Base-by-base conservation (phyloP, 2,797 vertebrate species). In the Threskiornis aethiopicus region DNA sequence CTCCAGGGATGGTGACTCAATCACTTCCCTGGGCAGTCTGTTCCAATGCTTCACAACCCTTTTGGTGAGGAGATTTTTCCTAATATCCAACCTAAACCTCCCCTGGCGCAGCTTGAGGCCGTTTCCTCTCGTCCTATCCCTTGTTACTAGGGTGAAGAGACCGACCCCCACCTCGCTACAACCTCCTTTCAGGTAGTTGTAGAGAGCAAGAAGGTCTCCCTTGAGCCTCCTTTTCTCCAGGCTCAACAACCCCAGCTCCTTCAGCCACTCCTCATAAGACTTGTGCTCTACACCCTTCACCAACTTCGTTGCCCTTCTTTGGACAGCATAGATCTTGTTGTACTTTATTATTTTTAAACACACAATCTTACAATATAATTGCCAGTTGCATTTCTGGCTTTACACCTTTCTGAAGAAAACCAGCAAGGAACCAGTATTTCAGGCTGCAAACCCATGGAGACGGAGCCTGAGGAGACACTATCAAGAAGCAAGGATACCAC, bases 391-490 rank as follows among this genome's bases (percentile, higher is more conserved):
- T 64, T 95, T 94, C 93, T 95, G 88, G 88, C 71, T 93, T 90
- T 92, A 58, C 84, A 78, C 41, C 88, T 84, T 97, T 92, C 84
- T 71, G 64, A 89, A 57, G 67, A 91, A 94, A 94, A 84, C n/a
- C 41, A 77, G 16, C 4, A 35, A 93, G n/a, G 81, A 94, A 96
- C 92, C 64, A 91, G 93, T 95, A 92, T 96, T 96, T 96, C 96
- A 93, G 84, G 90, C 73, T 96, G 73, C 42, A 88, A 91, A 89
- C 9, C 35, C 37, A 1, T 52, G n/a, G 84, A 94, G 78, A 84
- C 80, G 84, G 62, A 91, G 93, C 73, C 90, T 80, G 78, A 90
- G 91, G 90, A 96, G 59, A 71, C 82, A 62, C 42, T 85, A 77
- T 78, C 89, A 89, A 54, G 71, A 77, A 44, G 54, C 13, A 75